phyloP scores from a whole-genome alignment of 2,797 vertebrate genomes.

The Oreochromis mossambicus region DNA sequence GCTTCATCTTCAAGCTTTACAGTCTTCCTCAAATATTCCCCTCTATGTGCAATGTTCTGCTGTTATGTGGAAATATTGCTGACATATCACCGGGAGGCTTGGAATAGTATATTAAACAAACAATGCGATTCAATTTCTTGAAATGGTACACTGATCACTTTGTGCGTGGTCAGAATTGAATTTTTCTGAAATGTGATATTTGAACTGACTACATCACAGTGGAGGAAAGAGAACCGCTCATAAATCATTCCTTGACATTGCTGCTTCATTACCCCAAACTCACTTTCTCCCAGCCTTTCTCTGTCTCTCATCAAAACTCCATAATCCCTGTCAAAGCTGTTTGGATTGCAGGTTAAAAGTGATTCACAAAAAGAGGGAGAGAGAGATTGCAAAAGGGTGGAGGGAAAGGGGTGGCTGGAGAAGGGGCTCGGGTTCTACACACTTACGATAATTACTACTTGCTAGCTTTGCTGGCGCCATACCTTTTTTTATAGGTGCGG shows the following conservation, averaged over 20 bases:
- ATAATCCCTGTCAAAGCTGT: conserved; percentile 72
- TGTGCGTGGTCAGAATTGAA: conserved; percentile 56
- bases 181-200: conserved; percentile 57
- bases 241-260: conserved; percentile 71
- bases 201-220: conserved; percentile 42
- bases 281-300: conserved; percentile 58
- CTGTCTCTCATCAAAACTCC: conserved; percentile 65
- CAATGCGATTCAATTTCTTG: conserved; percentile 52
- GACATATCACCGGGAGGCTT: conserved; percentile 39
- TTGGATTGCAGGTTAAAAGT: conserved; percentile 66
- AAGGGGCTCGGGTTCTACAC: conserved; percentile 35
- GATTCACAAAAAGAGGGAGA: conserved; percentile 51
- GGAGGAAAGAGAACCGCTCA: conserved; percentile 42
- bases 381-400: neutral
- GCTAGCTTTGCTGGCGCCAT: conserved; percentile 32
- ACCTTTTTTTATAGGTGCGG: conserved; percentile 40
- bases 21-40: conserved; percentile 3
- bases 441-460: conserved; percentile 64
- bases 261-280: conserved; percentile 72
- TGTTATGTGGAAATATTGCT: conserved; percentile 48
- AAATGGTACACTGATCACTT: conserved; percentile 67
- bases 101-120: conserved; percentile 58
- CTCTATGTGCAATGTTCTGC: conserved; percentile 24
- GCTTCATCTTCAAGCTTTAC: neutral
- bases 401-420: neutral